Evolutionary conservation across 2,888 invertebrate genomes (phyloP).

Genomic region (Sialis fuliginosa): DNA sequence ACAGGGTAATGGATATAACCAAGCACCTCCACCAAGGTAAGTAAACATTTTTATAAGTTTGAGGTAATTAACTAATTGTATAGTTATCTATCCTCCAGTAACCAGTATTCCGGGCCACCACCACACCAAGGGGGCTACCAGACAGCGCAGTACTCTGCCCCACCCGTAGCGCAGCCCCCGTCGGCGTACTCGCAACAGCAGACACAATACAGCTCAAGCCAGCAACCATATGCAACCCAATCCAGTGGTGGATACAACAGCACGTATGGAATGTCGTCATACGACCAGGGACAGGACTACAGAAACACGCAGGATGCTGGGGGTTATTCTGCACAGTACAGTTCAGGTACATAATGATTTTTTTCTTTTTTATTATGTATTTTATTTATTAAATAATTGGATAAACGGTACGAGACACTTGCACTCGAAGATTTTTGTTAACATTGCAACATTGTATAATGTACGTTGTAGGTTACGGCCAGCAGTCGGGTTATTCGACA

Average conservation of each 20-base stretch:
- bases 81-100: slow-evolving; percentile 1
- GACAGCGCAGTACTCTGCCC: slow-evolving; percentile 4
- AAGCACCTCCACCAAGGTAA: slow-evolving; percentile 13
- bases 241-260: slow-evolving; percentile 3
- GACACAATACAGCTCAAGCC: background rate
- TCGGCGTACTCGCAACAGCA: slow-evolving; percentile 3
- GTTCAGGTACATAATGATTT: too few relatives aligned
- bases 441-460: background rate
- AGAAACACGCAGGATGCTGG: background rate
- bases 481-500: slow-evolving; percentile 7
- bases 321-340: slow-evolving; percentile 1
- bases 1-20: slow-evolving; percentile 16
- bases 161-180: background rate
- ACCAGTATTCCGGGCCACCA: slow-evolving; percentile 2
- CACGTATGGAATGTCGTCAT: background rate
- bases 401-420: too few relatives aligned
- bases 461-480: background rate
- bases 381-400: too few relatives aligned
- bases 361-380: too few relatives aligned
- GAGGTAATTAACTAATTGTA: background rate
- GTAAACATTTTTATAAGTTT: slow-evolving; percentile 2
- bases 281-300: slow-evolving; percentile 5
- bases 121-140: slow-evolving; percentile 3
- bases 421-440: too few relatives aligned
- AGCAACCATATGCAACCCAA: slow-evolving; percentile 1